These are phyloP conservation scores for Tanypteryx hageni DNA, from an alignment of 2,888 invertebrate species.

Conservation along the genomic window DNA sequence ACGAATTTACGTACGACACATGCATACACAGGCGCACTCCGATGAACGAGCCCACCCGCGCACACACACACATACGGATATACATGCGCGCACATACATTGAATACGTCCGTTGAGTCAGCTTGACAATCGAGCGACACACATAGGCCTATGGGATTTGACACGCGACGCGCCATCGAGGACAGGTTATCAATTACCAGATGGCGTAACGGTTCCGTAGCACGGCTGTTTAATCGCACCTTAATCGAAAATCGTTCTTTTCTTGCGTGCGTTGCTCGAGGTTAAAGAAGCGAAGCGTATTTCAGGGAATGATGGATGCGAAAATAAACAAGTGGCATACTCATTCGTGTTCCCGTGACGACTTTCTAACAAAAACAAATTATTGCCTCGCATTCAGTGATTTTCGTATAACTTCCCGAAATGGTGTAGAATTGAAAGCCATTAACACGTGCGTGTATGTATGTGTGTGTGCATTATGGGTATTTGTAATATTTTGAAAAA, in stretches of 20 bases:
- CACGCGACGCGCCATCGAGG: neutral
- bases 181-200: constrained; percentile 7
- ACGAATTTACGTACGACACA: neutral
- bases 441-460: neutral
- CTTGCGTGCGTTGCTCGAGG: neutral
- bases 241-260: neutral
- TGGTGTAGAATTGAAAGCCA: neutral
- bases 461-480: too few relatives aligned
- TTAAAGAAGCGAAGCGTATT: neutral
- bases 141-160: neutral
- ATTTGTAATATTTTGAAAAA: too few relatives aligned
- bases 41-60: neutral
- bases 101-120: neutral
- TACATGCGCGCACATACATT: neutral
- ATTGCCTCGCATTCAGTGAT: neutral
- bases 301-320: neutral
- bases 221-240: neutral
- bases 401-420: neutral
- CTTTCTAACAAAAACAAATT: neutral
- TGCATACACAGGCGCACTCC: neutral
- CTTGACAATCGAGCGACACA: neutral
- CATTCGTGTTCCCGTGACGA: neutral
- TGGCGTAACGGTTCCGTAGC: neutral
- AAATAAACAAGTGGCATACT: neutral
- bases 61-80: neutral